Percentiles rank a stretch among this genome's conserved stretches.
phyloP scores from a whole-genome alignment of 1,140 invertebrate species.

The Ditylenchus dipsaci region DNA sequence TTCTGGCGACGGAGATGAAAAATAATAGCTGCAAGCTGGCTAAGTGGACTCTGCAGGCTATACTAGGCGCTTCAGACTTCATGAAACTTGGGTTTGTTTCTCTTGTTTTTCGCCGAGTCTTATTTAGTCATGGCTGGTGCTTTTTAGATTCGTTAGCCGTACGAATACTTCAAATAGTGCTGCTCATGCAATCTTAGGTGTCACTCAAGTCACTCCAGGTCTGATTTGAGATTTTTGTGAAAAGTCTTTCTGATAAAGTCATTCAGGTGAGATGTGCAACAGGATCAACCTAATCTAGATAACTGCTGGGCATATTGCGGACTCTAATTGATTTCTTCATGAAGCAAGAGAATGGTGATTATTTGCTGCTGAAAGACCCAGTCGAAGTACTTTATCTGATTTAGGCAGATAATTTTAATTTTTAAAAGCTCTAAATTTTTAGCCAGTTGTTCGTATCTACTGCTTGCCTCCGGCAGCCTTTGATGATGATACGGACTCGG shows the following conservation, averaged over 20 bases:
- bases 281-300: conserved; percentile 99
- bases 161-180: conserved; percentile 84
- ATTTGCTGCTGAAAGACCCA: conserved; percentile 97
- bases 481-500: conserved; percentile 26
- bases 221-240: too few relatives aligned
- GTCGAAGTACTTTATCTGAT: conserved; percentile 61
- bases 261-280: conserved; percentile 92
- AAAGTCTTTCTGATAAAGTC: conserved; percentile 72
- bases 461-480: conserved; percentile 47
- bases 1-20: conserved; percentile 93
- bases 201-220: conserved; percentile 54
- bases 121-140: conserved; percentile 1
- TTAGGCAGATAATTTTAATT: conserved; percentile 15
- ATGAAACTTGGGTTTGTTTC: conserved; percentile 5
- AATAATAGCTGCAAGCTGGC: conserved; percentile 98
- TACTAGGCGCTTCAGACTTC: conserved; percentile 90
- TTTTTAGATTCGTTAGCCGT: conserved; percentile 79
- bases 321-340: conserved; percentile 96
- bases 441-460: conserved; percentile 63
- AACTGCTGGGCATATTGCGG: conserved; percentile 96
- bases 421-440: neutral
- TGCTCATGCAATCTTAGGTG: conserved; percentile 92
- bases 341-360: conserved; percentile 91
- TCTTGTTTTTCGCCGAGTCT: neutral
- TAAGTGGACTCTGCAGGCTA: conserved; percentile 95